Evolutionary conservation across 2,888 invertebrate species (phyloP), one percentile per base, ranked within the genome.

Genomic region (Perithous albicinctus): DNA sequence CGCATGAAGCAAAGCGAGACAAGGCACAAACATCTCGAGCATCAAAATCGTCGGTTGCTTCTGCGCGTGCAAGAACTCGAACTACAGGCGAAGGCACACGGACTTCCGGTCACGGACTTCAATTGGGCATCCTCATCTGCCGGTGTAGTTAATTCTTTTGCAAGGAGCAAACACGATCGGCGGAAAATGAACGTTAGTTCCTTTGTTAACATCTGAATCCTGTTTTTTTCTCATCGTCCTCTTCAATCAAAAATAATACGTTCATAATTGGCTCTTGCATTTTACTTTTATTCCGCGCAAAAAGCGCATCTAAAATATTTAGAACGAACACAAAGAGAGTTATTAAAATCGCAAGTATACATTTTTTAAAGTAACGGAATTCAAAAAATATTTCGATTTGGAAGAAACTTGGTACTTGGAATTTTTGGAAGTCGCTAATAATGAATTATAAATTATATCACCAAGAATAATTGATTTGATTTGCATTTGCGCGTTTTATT

Each of bases 31-130:
- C 96, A 97, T 92, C 95, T 97, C 76, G 98, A 98, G 90, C 93
- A 96, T 84, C 96, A 97, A 89, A 98, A 98, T 92, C 95, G 97
- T 87, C 96, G 96, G 87, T 94, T 98, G 23, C 94, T 96, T 87
- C 94, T 97, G 78, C 95, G 97, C 93, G 96, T 98, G 93, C 93
- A 97, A 96, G 97, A 97, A 91, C 92, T 97, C 84, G 97, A 97
- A 93, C 93, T 96, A 61, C 95, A 96, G 88, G 97, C 96, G 0
- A 96, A 96, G 88, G 94, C 96, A 56, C 96, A 97, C 91, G 97
- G 97, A 0, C 93, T 97, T 67, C 95, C 96, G 0, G 91, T 96
- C 66, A 93, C 95, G 12, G 95, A 96, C 82, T 95, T 94, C 87
- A 94, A 94, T 86, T 94, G 94, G 94, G 90, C 91, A 38, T 88